These are phyloP conservation scores for Podabrus alpinus DNA, from an alignment of 2,888 invertebrate genomes.

Conservation along the genomic window DNA sequence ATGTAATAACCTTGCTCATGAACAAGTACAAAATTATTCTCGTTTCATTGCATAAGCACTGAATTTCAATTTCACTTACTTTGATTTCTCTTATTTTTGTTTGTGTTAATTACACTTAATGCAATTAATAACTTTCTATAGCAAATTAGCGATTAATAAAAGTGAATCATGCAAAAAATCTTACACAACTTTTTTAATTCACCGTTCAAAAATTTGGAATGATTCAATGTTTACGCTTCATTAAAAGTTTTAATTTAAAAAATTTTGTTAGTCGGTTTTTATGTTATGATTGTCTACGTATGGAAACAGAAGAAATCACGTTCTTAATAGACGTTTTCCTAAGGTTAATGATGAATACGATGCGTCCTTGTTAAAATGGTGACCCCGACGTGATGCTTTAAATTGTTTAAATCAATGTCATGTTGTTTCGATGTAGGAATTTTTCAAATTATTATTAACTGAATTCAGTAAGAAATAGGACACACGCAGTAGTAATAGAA, in stretches of 20 bases:
- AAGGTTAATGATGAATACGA: background rate
- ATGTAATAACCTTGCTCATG: background rate
- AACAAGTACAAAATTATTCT: background rate
- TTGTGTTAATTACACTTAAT: background rate
- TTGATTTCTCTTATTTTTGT: background rate
- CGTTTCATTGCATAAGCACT: background rate
- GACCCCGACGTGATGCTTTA: background rate
- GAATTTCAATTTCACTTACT: background rate
- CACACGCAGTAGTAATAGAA: background rate
- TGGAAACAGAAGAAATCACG: background rate
- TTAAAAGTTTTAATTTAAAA: background rate
- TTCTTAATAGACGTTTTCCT: background rate
- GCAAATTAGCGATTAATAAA: background rate
- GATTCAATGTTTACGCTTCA: background rate
- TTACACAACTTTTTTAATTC: background rate
- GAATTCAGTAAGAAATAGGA: background rate
- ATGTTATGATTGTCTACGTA: background rate
- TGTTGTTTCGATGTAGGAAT: background rate
- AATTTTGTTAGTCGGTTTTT: background rate
- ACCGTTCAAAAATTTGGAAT: background rate
- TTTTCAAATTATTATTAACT: background rate
- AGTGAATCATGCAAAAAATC: background rate
- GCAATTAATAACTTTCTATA: background rate
- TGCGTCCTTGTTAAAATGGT: background rate
- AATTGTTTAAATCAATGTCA: background rate